phyloP scores from a whole-genome alignment of 2,113 vertebrate species.

The Pandion haliaetus region DNA sequence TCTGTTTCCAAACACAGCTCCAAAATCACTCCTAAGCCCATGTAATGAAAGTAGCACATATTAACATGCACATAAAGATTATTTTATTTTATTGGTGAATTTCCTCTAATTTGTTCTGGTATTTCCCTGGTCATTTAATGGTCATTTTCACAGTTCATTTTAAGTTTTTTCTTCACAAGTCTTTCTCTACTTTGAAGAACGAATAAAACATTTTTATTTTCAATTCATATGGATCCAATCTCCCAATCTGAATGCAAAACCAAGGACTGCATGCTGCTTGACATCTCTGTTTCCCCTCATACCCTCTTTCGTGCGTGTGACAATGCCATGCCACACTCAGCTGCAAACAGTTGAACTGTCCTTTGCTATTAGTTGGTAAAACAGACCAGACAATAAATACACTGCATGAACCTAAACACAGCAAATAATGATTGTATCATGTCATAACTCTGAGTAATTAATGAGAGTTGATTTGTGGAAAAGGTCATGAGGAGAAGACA shows the following conservation, averaged over 20 bases:
- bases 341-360: not conserved
- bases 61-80: not conserved
- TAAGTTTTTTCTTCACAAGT: not conserved
- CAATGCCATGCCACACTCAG: not conserved
- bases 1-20: not conserved
- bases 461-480: not conserved
- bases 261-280: rapidly evolving
- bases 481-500: not conserved
- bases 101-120: not conserved
- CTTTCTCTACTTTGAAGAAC: not conserved
- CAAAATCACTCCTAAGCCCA: not conserved
- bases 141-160: not conserved
- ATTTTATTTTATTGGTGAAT: not conserved
- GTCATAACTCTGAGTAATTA: not conserved
- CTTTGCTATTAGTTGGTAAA: not conserved
- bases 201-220: not conserved
- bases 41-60: rapidly evolving
- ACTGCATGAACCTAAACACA: not conserved
- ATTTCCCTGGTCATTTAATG: not conserved
- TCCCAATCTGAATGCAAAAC: not conserved
- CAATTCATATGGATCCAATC: not conserved
- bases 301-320: not conserved
- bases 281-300: not conserved
- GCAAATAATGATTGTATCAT: not conserved
- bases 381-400: not conserved